Evolutionary conservation across 2,113 vertebrate species (phyloP).

Genomic region (Phainopepla nitens): DNA sequence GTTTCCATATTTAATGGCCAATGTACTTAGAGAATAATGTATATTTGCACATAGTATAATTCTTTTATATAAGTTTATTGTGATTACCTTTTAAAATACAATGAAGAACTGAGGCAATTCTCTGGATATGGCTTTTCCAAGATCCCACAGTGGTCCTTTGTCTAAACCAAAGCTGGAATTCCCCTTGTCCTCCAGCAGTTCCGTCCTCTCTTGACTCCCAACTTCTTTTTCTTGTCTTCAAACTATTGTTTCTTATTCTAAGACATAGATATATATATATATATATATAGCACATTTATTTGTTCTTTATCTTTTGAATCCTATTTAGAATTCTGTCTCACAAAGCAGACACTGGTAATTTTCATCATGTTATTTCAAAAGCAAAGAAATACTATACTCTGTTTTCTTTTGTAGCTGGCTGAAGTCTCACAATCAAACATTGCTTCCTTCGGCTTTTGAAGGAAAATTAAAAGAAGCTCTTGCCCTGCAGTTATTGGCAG

Average conservation of each 20-base stretch:
- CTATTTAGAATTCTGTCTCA: background rate
- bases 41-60: background rate
- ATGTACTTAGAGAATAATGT: background rate
- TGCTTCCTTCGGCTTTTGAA: slow-evolving; percentile 2
- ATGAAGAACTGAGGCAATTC: background rate
- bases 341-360: background rate
- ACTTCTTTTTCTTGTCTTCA: background rate
- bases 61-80: background rate
- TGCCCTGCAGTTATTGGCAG: slow-evolving; percentile 30
- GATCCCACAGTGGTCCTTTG: background rate
- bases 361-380: background rate
- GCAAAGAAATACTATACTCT: background rate
- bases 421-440: background rate
- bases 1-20: background rate
- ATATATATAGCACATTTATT: fast-evolving
- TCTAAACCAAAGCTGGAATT: background rate
- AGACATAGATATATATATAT: background rate
- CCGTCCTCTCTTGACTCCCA: background rate
- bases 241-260: background rate
- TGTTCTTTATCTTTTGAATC: background rate
- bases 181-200: background rate
- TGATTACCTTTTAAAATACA: background rate
- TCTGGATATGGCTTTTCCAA: background rate
- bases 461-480: slow-evolving; percentile 4
- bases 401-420: background rate